phyloP scores from a whole-genome alignment of 1,140 invertebrate species.

The Lasaia peninsularis region DNA sequence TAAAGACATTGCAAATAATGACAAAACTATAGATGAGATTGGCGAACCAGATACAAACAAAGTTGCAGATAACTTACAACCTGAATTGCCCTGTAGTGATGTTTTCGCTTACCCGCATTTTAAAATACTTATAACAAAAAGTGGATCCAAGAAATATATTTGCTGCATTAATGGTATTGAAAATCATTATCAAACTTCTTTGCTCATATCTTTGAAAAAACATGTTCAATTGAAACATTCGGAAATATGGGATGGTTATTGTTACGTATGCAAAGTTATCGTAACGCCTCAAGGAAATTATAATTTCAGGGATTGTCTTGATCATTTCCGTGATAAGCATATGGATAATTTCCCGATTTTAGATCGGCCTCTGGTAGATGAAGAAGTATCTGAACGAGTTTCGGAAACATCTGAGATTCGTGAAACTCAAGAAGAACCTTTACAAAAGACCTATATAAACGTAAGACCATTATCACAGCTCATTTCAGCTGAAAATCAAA shows the following conservation, averaged over 20 bases:
- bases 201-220: constrained; percentile 64
- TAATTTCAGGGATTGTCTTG: constrained; percentile 55
- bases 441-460: constrained; percentile 39
- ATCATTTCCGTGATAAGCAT: constrained; percentile 60
- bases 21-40: constrained; percentile 5
- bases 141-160: constrained; percentile 56
- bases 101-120: constrained; percentile 59
- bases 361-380: constrained; percentile 23
- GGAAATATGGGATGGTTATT: constrained; percentile 69
- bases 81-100: constrained; percentile 26
- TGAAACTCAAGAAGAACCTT: background rate
- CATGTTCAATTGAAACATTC: constrained; percentile 58
- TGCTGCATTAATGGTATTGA: constrained; percentile 60
- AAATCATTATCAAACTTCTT: constrained; percentile 51
- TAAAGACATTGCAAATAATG: constrained; percentile 1
- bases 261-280: constrained; percentile 63
- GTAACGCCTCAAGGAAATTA: constrained; percentile 54
- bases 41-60: background rate
- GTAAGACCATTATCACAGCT: constrained; percentile 55
- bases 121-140: constrained; percentile 40
- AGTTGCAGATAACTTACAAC: background rate
- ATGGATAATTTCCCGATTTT: constrained; percentile 54
- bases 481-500: constrained; percentile 26
- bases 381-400: background rate
- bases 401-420: background rate